Conservation (phyloP, 2,113 vertebrate genomes). For the Callorhinus ursinus region DNA sequence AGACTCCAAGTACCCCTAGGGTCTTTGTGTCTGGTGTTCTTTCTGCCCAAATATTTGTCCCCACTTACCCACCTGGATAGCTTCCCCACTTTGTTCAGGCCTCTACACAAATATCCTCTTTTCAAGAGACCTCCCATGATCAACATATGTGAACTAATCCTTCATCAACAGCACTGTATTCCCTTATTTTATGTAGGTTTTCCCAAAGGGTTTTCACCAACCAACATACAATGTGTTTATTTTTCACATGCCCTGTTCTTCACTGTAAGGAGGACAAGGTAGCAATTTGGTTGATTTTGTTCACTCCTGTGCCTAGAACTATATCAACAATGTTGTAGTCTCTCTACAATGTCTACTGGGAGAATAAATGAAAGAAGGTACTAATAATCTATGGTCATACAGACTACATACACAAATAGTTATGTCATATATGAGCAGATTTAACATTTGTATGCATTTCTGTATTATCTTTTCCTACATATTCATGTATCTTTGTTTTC, state of each 20-base stretch:
- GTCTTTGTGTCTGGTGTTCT: not conserved
- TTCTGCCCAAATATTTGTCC: not conserved
- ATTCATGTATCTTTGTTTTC: not conserved
- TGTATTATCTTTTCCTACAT: not conserved
- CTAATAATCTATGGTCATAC: not conserved
- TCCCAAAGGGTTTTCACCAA: not conserved
- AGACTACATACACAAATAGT: not conserved
- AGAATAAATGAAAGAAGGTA: not conserved
- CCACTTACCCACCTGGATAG: not conserved
- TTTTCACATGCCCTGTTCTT: not conserved
- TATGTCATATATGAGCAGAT: not conserved
- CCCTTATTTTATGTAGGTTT: not conserved
- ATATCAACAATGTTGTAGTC: not conserved
- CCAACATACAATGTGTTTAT: not conserved
- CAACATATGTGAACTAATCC: not conserved
- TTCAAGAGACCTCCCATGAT: not conserved
- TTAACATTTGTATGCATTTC: not conserved
- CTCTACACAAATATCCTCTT: not conserved
- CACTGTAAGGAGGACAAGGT: not conserved
- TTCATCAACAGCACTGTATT: not conserved
- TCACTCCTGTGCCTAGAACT: not conserved
- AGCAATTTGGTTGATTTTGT: not conserved
- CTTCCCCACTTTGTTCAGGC: not conserved
- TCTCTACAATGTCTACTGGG: not conserved
- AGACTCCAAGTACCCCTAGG: not conserved